phyloP scores from a whole-genome alignment of 2,888 invertebrate species.

The Cepaea hortensis region DNA sequence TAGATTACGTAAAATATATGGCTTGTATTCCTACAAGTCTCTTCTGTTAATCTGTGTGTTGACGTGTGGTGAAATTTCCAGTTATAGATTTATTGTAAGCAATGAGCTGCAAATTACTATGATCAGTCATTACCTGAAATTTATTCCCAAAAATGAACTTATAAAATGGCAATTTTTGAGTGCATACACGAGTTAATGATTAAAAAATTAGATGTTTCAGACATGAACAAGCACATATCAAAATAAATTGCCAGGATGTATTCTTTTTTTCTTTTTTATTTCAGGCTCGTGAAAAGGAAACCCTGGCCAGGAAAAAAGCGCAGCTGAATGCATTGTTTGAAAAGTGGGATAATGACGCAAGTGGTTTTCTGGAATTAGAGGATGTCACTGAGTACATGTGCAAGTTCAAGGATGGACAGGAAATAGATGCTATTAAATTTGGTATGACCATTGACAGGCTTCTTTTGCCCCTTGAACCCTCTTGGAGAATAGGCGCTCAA shows the following conservation, averaged over 20 bases:
- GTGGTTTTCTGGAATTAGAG: slow-evolving; percentile 73
- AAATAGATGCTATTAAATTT: slow-evolving; percentile 67
- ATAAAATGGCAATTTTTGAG: too few species aligned
- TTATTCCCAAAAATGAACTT: too few species aligned
- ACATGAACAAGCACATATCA: too few species aligned
- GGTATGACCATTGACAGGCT: slow-evolving; percentile 55
- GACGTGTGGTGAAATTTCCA: too few species aligned
- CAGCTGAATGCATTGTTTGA: slow-evolving; percentile 74
- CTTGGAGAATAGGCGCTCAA: too few species aligned
- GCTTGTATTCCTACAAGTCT: too few species aligned
- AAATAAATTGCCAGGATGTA: background rate
- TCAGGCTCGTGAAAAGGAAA: slow-evolving; percentile 70
- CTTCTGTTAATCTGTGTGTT: too few species aligned
- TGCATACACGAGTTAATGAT: background rate
- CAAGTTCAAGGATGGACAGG: slow-evolving; percentile 75
- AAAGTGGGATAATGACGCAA: slow-evolving; percentile 76
- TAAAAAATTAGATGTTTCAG: background rate
- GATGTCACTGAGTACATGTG: slow-evolving; percentile 72
- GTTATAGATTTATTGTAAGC: too few species aligned
- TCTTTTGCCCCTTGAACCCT: too few species aligned
- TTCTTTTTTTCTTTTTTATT: background rate
- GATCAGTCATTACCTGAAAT: too few species aligned
- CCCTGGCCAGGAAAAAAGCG: slow-evolving; percentile 70
- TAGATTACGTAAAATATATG: too few species aligned
- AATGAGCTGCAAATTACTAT: too few species aligned